Conservation (phyloP, 2,888 invertebrate species). For the Philereme transversata region DNA sequence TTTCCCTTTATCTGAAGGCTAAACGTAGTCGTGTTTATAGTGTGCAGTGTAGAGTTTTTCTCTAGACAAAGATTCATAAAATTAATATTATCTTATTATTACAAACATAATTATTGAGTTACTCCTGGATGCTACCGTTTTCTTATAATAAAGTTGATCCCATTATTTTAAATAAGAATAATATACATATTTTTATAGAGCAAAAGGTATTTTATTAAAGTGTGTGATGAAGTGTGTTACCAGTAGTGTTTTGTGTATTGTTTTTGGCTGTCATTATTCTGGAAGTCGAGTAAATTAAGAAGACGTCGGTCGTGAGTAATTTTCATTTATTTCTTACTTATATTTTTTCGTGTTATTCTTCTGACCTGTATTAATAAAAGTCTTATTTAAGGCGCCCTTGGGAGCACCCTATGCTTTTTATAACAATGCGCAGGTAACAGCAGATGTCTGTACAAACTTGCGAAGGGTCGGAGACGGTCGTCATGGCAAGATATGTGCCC, state of each 20-base stretch:
- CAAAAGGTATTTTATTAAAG: too few species aligned
- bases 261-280: slow-evolving; percentile 6
- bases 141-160: too few species aligned
- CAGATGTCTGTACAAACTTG: slow-evolving; percentile 1
- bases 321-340: slow-evolving; percentile 2
- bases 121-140: too few species aligned
- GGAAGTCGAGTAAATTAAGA: slow-evolving; percentile 3
- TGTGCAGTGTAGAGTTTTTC: neutral
- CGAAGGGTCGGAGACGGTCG: neutral
- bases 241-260: neutral
- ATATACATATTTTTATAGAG: neutral
- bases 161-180: neutral
- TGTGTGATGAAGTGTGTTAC: neutral
- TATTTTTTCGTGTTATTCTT: neutral
- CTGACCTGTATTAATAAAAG: neutral
- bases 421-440: slow-evolving; percentile 12
- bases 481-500: neutral
- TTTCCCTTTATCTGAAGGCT: too few species aligned
- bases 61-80: neutral
- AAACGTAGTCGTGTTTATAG: neutral
- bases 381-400: slow-evolving; percentile 6
- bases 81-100: too few species aligned
- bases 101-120: too few species aligned
- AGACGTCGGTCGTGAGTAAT: slow-evolving; percentile 31
- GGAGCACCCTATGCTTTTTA: slow-evolving; percentile 6